These are phyloP conservation scores for Acheta domesticus DNA, from an alignment of 2,888 invertebrate species.

Conservation along the genomic window DNA sequence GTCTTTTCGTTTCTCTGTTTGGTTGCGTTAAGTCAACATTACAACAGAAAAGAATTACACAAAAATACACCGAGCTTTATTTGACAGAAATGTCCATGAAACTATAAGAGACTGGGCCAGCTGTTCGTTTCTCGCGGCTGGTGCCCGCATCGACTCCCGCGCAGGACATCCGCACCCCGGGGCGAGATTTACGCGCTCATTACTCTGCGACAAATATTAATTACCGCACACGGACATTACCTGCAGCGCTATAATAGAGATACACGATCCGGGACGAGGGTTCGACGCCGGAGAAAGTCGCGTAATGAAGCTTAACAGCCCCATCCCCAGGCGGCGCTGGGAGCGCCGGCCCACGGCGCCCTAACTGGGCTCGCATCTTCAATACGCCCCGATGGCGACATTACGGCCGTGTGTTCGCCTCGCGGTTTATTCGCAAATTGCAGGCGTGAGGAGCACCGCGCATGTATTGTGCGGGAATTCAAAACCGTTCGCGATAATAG, in stretches of 20 bases:
- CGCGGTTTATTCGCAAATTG: background rate
- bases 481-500: background rate
- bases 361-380: no score
- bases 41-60: no score
- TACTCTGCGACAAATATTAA: background rate
- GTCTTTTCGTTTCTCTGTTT: no score
- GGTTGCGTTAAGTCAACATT: no score
- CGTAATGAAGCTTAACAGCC: background rate
- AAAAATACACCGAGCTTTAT: no score
- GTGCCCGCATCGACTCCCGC: background rate
- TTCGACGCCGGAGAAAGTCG: background rate
- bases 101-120: no score
- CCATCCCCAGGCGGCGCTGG: no score
- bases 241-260: background rate
- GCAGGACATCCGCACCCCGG: background rate
- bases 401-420: background rate
- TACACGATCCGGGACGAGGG: background rate
- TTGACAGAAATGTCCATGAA: no score
- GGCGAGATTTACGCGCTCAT: background rate
- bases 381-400: no score
- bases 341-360: no score
- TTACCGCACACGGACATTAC: background rate
- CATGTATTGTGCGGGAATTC: background rate
- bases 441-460: background rate
- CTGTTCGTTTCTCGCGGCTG: no score